Conservation (phyloP, 2,888 invertebrate genomes). For the Saturnia pavonia region DNA sequence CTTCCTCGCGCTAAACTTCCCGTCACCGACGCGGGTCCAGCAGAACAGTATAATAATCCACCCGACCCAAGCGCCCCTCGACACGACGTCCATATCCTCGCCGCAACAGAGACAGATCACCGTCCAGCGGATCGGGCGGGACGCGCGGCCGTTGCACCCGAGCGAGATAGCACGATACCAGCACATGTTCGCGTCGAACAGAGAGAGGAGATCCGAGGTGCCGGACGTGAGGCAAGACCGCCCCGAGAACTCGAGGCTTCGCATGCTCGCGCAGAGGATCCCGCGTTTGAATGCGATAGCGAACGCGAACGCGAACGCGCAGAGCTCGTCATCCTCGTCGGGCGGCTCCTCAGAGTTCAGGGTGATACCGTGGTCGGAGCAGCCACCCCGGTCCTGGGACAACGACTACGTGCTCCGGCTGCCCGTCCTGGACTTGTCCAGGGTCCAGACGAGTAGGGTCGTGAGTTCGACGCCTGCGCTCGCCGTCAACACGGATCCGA, state of each 20-base stretch:
- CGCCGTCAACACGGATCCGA: slow-evolving; percentile 43
- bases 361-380: slow-evolving; percentile 60
- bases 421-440: slow-evolving; percentile 58
- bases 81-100: slow-evolving; percentile 41
- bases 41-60: slow-evolving; percentile 51
- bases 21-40: slow-evolving; percentile 43
- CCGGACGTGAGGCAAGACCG: slow-evolving; percentile 51
- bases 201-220: slow-evolving; percentile 49
- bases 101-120: slow-evolving; percentile 73
- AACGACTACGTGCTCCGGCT: slow-evolving; percentile 61
- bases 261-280: slow-evolving; percentile 61
- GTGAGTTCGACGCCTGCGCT: slow-evolving; percentile 39
- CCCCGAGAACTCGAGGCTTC: slow-evolving; percentile 56
- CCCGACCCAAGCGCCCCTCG: slow-evolving; percentile 40
- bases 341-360: slow-evolving; percentile 42
- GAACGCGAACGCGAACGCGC: slow-evolving; percentile 38
- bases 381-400: slow-evolving; percentile 51
- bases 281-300: slow-evolving; percentile 58
- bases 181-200: slow-evolving; percentile 64
- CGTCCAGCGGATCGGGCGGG: slow-evolving; percentile 80
- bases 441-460: slow-evolving; percentile 45
- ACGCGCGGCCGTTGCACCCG: slow-evolving; percentile 77
- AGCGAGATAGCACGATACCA: slow-evolving; percentile 77
- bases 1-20: slow-evolving; percentile 64
- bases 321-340: slow-evolving; percentile 28